Conservation (phyloP, 2,113 vertebrate genomes). For the Pelodiscus sinensis region DNA sequence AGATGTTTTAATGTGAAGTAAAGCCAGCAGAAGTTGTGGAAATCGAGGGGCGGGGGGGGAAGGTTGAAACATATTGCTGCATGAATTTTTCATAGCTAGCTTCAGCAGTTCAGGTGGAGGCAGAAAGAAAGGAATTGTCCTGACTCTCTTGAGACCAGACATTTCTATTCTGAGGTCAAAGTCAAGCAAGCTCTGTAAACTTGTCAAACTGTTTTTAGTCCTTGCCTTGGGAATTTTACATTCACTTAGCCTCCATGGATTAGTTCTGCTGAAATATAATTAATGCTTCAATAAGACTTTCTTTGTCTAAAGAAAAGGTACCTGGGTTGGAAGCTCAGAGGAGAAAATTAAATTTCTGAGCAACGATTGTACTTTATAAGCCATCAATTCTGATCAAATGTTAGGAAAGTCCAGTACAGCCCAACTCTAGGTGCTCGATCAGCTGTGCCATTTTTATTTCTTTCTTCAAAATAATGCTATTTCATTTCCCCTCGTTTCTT, state of each 20-base stretch:
- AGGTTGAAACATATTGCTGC: slow-evolving; percentile 24
- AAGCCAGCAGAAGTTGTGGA: slow-evolving; percentile 65
- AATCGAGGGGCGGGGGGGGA: not conserved
- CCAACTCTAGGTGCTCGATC: not conserved
- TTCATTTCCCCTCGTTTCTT: not conserved
- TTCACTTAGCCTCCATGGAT: slow-evolving; percentile 11
- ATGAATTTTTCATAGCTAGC: slow-evolving; percentile 74
- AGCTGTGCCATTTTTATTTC: not conserved
- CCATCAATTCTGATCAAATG: not conserved
- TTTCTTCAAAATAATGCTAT: not conserved
- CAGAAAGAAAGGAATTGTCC: not conserved
- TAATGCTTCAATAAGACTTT: not conserved
- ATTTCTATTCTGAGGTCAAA: slow-evolving; percentile 50
- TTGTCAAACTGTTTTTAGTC: slow-evolving; percentile 42
- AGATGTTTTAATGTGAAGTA: not conserved
- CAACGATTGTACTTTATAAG: rapidly evolving
- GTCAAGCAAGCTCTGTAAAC: slow-evolving; percentile 20
- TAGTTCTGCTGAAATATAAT: slow-evolving; percentile 36
- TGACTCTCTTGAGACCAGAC: slow-evolving; percentile 7
- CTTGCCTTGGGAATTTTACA: slow-evolving; percentile 19
- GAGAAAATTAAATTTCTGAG: not conserved
- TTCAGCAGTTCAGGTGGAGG: slow-evolving; percentile 47
- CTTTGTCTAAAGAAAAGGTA: not conserved
- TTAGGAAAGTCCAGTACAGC: not conserved
- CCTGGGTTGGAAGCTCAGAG: not conserved